These are phyloP conservation scores for Illadopsis cleaveri DNA, from an alignment of 2,113 vertebrate genomes.

Conservation along the genomic window DNA sequence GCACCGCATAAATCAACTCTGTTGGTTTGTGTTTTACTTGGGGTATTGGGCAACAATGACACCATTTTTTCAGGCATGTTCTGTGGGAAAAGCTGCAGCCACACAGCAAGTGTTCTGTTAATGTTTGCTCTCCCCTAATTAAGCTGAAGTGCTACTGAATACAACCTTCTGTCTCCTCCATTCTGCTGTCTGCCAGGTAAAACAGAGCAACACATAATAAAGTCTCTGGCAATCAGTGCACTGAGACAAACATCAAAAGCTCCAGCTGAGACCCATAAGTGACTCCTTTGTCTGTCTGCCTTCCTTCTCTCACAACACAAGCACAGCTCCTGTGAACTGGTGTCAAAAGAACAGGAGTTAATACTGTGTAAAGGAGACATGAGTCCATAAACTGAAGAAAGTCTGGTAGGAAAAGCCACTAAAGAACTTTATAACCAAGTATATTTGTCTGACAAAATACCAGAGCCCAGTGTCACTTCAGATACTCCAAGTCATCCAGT, in stretches of 20 bases:
- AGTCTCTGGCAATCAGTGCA: not conserved
- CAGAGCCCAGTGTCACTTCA: not conserved
- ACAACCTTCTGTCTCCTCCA: not conserved
- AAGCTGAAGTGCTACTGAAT: not conserved
- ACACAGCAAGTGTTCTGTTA: not conserved
- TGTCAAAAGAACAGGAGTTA: not conserved
- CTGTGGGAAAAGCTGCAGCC: not conserved
- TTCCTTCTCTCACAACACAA: not conserved
- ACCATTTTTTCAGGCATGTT: not conserved
- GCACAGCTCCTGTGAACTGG: not conserved
- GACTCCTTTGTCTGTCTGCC: not conserved
- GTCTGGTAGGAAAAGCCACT: not conserved
- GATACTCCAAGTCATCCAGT: not conserved
- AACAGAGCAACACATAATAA: not conserved
- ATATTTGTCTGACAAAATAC: not conserved
- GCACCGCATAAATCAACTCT: too few species aligned
- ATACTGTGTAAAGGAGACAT: not conserved
- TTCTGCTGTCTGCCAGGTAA: not conserved
- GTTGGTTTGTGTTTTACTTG: too few species aligned
- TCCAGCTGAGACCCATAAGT: not conserved
- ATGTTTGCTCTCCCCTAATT: not conserved
- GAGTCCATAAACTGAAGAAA: not conserved
- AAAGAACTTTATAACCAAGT: not conserved
- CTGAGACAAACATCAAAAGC: not conserved
- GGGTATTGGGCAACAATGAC: too few species aligned